phyloP scores from a whole-genome alignment of 2,888 invertebrate species.

The Mesorhabditis belari region DNA sequence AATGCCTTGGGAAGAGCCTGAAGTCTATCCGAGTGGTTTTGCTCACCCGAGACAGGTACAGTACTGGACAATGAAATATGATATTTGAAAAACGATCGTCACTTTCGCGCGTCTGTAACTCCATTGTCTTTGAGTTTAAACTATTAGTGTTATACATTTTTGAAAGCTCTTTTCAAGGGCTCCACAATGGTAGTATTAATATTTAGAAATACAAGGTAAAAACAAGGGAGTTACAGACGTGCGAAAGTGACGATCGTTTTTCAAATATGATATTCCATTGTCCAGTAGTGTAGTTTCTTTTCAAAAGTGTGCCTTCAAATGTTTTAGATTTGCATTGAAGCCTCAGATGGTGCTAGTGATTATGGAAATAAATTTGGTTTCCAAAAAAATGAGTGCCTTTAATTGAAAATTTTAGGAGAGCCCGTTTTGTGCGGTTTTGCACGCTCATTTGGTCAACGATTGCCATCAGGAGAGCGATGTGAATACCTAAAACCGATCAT shows the following conservation, averaged over 20 bases:
- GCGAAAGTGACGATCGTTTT: too few species aligned
- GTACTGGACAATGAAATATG: not conserved
- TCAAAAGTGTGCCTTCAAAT: not conserved
- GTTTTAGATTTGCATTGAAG: conserved; percentile 68
- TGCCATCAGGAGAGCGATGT: conserved; percentile 57
- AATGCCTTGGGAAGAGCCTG: conserved; percentile 77
- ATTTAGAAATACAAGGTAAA: too few species aligned
- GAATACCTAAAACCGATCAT: conserved; percentile 98
- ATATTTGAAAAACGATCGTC: too few species aligned
- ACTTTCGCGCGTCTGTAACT: too few species aligned
- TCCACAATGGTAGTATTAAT: too few species aligned
- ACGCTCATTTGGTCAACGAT: conserved; percentile 76
- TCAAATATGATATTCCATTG: too few species aligned
- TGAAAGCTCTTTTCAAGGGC: too few species aligned
- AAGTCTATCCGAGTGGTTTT: conserved; percentile 77
- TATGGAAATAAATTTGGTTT: conserved; percentile 98
- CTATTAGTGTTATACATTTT: too few species aligned
- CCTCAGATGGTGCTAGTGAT: conserved; percentile 94
- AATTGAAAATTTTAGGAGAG: too few species aligned
- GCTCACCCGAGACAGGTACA: conserved; percentile 78
- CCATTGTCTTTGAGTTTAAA: too few species aligned
- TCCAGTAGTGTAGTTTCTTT: not conserved
- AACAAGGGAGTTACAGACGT: too few species aligned
- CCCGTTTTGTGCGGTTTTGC: conserved; percentile 85
- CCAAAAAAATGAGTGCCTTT: too few species aligned